These are phyloP conservation scores for Drosophila flavopinicola DNA, from an alignment of 2,888 invertebrate species.

Conservation along the genomic window DNA sequence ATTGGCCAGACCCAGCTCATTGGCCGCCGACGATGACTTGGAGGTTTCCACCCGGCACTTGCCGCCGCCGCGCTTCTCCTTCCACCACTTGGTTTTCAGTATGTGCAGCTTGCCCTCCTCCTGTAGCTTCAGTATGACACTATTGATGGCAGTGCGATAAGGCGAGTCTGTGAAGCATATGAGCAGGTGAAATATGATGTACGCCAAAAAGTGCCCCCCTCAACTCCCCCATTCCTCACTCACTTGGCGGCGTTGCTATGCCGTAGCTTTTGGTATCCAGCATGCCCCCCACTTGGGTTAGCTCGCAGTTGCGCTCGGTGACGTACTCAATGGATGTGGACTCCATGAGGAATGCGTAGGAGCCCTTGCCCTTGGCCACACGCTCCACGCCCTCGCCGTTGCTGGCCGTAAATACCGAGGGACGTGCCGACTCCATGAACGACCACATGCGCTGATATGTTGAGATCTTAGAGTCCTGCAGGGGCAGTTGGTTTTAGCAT, in stretches of 20 bases:
- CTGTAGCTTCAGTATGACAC: slow-evolving; percentile 96
- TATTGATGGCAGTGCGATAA: slow-evolving; percentile 96
- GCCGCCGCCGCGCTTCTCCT: slow-evolving; percentile 95
- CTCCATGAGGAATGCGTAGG: slow-evolving; percentile 99
- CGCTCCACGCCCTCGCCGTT: slow-evolving; percentile 96
- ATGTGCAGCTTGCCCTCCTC: slow-evolving; percentile 97
- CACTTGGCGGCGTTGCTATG: slow-evolving; percentile 96
- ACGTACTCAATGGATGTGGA: slow-evolving; percentile 98
- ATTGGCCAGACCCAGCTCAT: slow-evolving; percentile 96
- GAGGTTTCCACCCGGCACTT: slow-evolving; percentile 93
- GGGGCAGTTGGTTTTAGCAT: background rate
- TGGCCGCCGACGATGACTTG: slow-evolving; percentile 93
- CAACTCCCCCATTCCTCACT: slow-evolving; percentile 76
- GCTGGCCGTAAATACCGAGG: slow-evolving; percentile 93
- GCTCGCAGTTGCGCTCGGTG: slow-evolving; percentile 94
- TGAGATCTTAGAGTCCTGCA: slow-evolving; percentile 95
- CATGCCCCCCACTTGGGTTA: slow-evolving; percentile 95
- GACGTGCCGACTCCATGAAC: slow-evolving; percentile 95
- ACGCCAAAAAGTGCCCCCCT: too few relatives aligned
- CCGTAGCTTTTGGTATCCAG: slow-evolving; percentile 98
- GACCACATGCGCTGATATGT: slow-evolving; percentile 98
- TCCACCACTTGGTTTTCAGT: slow-evolving; percentile 99
- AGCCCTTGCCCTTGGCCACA: slow-evolving; percentile 91
- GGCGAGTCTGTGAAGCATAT: slow-evolving; percentile 90
- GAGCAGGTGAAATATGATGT: too few relatives aligned